Evolutionary conservation across 92 coral and sea anemone genomes (phyloP).

Genomic region (Parazoanthus darwini): DNA sequence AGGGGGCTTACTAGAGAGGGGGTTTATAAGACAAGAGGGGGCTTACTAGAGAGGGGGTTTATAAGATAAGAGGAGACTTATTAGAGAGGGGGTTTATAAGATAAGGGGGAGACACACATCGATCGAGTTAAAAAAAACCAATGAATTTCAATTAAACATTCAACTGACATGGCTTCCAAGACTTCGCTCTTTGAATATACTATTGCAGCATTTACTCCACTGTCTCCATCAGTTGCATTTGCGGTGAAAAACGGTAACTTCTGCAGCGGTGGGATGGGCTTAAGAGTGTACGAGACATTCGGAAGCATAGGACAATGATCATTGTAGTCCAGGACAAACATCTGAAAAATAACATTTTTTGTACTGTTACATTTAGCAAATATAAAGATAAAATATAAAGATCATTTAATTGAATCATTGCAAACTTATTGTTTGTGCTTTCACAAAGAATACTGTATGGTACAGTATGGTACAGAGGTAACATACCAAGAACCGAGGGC

Average conservation of each 20-base stretch:
- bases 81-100: no score
- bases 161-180: slow-evolving; percentile 67
- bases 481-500: no score
- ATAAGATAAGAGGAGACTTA: no score
- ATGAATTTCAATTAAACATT: background rate
- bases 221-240: slow-evolving; percentile 85
- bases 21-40: no score
- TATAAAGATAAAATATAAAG: no score
- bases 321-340: slow-evolving; percentile 78
- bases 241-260: slow-evolving; percentile 79
- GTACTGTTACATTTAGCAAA: background rate
- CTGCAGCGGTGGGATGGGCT: slow-evolving; percentile 90
- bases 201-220: slow-evolving; percentile 73
- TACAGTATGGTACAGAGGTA: no score
- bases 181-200: slow-evolving; percentile 67
- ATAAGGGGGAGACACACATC: background rate
- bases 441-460: no score
- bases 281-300: slow-evolving; percentile 54
- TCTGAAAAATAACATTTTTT: slow-evolving; percentile 49
- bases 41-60: no score
- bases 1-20: no score
- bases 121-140: background rate
- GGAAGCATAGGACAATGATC: slow-evolving; percentile 91
- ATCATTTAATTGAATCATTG: no score
- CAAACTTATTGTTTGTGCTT: no score